These are phyloP conservation scores for Eremobia ochroleuca DNA, from an alignment of 2,888 invertebrate genomes.

Conservation along the genomic window DNA sequence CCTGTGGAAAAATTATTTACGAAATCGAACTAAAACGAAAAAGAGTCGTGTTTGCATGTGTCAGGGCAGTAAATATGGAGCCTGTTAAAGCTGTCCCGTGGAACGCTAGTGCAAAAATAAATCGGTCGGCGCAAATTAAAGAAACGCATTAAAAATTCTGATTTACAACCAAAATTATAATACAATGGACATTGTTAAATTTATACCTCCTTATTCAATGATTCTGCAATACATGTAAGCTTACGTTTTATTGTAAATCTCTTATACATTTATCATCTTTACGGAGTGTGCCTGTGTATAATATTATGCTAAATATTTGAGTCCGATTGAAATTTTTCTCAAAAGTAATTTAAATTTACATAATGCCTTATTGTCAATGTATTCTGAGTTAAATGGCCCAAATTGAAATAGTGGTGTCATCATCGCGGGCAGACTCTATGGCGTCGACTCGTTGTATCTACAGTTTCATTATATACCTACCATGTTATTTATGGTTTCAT, in stretches of 20 bases:
- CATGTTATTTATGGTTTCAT: conserved; percentile 74
- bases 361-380: conserved; percentile 75
- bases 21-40: conserved; percentile 55
- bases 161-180: conserved; percentile 85
- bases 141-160: conserved; percentile 80
- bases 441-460: conserved; percentile 74
- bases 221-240: conserved; percentile 74
- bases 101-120: conserved; percentile 77
- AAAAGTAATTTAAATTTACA: conserved; percentile 72
- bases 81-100: conserved; percentile 72
- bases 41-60: conserved; percentile 65
- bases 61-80: conserved; percentile 74
- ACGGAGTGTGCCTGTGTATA: conserved; percentile 62
- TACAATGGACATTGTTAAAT: conserved; percentile 83
- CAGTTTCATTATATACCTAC: conserved; percentile 65
- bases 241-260: conserved; percentile 73
- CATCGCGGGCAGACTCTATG: conserved; percentile 77
- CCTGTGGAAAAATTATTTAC: conserved; percentile 15
- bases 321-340: conserved; percentile 60
- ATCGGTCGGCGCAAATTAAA: conserved; percentile 82
- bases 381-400: conserved; percentile 74
- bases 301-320: conserved; percentile 68
- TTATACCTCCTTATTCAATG: conserved; percentile 81
- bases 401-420: conserved; percentile 78
- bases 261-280: conserved; percentile 70